Percentiles rank a stretch among this genome's conserved stretches.
Conservation (phyloP, 1,140 invertebrate genomes). For the Ceratitis capitata region DNA sequence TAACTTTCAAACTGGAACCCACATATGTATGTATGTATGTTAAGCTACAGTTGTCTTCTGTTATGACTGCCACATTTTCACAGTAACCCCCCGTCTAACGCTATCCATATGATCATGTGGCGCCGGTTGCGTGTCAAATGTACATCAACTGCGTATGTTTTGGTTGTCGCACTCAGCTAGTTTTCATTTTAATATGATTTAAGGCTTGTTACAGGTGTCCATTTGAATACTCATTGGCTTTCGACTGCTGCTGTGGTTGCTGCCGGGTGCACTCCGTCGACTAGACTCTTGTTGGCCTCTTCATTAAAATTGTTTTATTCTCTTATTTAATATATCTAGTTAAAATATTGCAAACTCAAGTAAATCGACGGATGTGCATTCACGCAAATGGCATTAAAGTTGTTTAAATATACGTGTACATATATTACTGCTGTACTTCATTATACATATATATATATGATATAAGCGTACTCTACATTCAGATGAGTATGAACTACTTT, state of each 20-base stretch:
- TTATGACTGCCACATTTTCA: not conserved
- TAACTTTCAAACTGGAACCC: not conserved
- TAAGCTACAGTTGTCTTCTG: not conserved
- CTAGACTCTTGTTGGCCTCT: not conserved
- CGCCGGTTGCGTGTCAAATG: conserved; percentile 61
- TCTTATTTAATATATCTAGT: not conserved
- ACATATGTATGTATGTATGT: too few species aligned
- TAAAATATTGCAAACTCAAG: not conserved
- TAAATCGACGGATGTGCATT: not conserved
- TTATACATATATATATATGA: too few species aligned
- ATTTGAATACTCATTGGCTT: conserved; percentile 65
- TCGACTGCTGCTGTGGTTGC: not conserved
- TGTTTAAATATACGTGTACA: too few species aligned
- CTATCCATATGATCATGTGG: conserved; percentile 38
- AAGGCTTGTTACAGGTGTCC: conserved; percentile 63
- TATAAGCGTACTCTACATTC: too few species aligned
- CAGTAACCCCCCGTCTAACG: not conserved
- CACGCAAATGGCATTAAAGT: too few species aligned
- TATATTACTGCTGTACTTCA: too few species aligned
- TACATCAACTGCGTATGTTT: conserved; percentile 56
- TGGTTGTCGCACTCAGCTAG: conserved; percentile 39
- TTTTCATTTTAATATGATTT: conserved; percentile 62
- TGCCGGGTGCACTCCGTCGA: too few species aligned
- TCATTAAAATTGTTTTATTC: not conserved
- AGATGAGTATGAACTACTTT: not conserved